Base-by-base conservation (phyloP, 2,113 vertebrate genomes). In the Oncorhynchus keta region DNA sequence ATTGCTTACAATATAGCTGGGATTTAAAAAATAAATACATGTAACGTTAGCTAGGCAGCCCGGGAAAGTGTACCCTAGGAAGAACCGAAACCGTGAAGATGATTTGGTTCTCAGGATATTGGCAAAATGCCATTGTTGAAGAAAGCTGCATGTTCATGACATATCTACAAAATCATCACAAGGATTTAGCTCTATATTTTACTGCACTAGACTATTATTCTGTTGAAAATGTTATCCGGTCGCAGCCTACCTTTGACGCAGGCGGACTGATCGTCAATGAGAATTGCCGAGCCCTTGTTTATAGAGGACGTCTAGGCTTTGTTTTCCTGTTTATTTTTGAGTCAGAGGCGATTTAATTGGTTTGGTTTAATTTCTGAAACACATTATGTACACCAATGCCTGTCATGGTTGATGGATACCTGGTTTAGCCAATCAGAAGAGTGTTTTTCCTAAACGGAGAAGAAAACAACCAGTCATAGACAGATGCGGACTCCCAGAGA, bases 291-390 rank as follows among this genome's bases (percentile, higher is more conserved):
- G 26, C 3, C 13, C 26, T 7, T 24, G 16, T 9, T 24, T 1
- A 16, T 35, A 35, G 12, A 51, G 16, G 48, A 0, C 1, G 7
- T 59, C 20, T 81, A 64, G 12, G 75, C 77, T 88, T 82, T 71
- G 75, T 79, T 88, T 86, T 85, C 79, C 76, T 79, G 86, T 86
- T 62, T 68, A 22, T 30, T 57, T 1, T 0, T 2, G 2, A 77
- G 35, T 83, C 74, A 72, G 2, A 59, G n/a, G 74, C 51, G 4
- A 51, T n/a, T n/a, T n/a, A n/a, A n/a, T n/a, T n/a, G n/a, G n/a
- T n/a, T 51, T 75, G 83, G 84, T 92, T 91, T 92, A 89, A 70
- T 86, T 91, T 88, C 80, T 70, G 84, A 77, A 75, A 32, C 66
- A 69, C 70, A 78, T 75, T 77, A 39, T 13, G 57, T 77, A 28